Base-by-base conservation (phyloP, 2,113 vertebrate species). In the Tragelaphus buxtoni region DNA sequence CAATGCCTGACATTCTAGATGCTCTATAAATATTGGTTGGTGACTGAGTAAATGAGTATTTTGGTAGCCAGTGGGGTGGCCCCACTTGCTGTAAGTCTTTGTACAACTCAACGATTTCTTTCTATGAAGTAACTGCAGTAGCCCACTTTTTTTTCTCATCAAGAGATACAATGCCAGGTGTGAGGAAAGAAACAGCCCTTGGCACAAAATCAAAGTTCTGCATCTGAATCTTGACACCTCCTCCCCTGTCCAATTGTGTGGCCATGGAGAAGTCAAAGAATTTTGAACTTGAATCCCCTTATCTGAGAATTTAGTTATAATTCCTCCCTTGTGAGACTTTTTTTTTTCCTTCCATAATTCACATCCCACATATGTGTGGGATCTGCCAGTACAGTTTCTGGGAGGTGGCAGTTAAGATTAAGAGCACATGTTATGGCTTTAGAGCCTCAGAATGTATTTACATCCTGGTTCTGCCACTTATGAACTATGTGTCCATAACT, bases 261-360 rank as follows among this genome's bases (percentile, higher is more conserved):
- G 88, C 10, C 88, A 1, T 1, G 2, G 11, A 85, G 51, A 94
- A 94, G 49, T 90, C 85, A 53, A 74, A 90, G 55, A 22, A 18
- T 88, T 74, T 63, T 91, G 56, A 90, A 72, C 16, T 55, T 90
- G 26, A 51, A 12, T 65, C 85, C 81, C 30, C 53, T 92, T 72
- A 84, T 55, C 72, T 95, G 56, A 89, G n/a, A 92, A 88, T 45
- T 92, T 56, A 88, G 69, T 24, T 79, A 45, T 91, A 45, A 96
- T 88, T 65, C 17, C 56, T 60, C 61, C 30, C 39, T 53, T 42
- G 17, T 55, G 16, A 13, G 51, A 45, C 22, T 24, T 30, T 51
- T 85, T 55, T 79, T 81, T 35, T 86, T 42, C 53, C 24, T 69
- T 56, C 5, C n/a, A 55, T 69, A 86, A 88, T 96, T 93, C 24